Evolutionary conservation across 2,797 vertebrate species (phyloP).

Genomic region (Pelochelys cantorii): DNA sequence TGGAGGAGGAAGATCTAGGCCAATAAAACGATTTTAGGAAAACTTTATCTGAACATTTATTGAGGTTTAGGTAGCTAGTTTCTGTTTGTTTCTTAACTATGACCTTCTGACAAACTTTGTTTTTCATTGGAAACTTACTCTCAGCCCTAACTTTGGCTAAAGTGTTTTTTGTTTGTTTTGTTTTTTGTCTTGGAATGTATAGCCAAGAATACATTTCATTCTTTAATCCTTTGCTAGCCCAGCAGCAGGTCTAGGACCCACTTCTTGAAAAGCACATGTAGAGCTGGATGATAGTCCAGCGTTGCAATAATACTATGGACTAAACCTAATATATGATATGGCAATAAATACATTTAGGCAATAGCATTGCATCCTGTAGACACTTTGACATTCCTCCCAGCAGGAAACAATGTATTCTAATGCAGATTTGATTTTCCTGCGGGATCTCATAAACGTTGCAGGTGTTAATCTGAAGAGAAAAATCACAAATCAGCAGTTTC

Average conservation of each 20-base stretch:
- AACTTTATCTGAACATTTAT: not conserved
- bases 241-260: not conserved
- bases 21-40: not conserved
- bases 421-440: conserved; percentile 61
- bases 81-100: not conserved
- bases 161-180: not conserved
- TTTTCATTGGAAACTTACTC: not conserved
- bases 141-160: not conserved
- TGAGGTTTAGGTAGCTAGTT: not conserved
- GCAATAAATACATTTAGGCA: conserved; percentile 68
- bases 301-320: not conserved
- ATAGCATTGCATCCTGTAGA: conserved; percentile 50
- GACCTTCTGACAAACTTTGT: not conserved
- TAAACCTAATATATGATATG: conserved; percentile 49
- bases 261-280: not conserved
- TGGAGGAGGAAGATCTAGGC: not conserved
- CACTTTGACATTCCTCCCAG: conserved; percentile 36
- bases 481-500: conserved; percentile 15
- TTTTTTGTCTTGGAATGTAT: not conserved
- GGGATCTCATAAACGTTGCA: conserved; percentile 71
- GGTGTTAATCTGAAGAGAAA: conserved; percentile 44
- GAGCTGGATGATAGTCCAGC: not conserved
- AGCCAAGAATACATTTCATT: not conserved
- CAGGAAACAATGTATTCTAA: conserved; percentile 70
- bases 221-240: not conserved